These are phyloP conservation scores for Ceramica pisi DNA, from an alignment of 2,888 invertebrate genomes.

Conservation along the genomic window DNA sequence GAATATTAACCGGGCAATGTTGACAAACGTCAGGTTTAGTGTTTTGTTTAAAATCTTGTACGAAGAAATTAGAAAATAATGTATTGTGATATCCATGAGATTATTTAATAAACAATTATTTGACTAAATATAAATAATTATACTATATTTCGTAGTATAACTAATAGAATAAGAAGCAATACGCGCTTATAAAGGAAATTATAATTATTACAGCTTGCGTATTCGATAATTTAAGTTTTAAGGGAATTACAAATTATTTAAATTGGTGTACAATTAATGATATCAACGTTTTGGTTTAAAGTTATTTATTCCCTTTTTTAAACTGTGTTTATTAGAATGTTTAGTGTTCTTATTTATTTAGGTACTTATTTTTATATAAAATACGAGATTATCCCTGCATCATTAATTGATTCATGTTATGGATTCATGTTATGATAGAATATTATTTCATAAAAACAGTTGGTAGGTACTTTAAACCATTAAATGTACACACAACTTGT, in stretches of 20 bases:
- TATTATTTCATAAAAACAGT: constrained; percentile 4
- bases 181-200: constrained; percentile 62
- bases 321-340: not conserved
- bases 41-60: constrained; percentile 18
- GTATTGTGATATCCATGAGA: constrained; percentile 63
- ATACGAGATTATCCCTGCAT: constrained; percentile 37
- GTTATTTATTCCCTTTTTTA: not conserved
- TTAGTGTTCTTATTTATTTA: constrained; percentile 13
- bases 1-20: constrained; percentile 11
- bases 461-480: constrained; percentile 42
- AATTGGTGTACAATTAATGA: constrained; percentile 65
- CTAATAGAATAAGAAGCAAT: constrained; percentile 64
- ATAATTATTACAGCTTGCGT: constrained; percentile 56
- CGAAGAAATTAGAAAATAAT: constrained; percentile 17
- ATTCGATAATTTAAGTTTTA: constrained; percentile 59
- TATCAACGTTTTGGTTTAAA: constrained; percentile 22
- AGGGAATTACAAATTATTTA: constrained; percentile 53
- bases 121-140: constrained; percentile 74
- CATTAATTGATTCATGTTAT: constrained; percentile 16
- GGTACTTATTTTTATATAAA: constrained; percentile 4
- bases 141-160: constrained; percentile 63
- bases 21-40: not conserved
- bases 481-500: constrained; percentile 66
- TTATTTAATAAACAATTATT: constrained; percentile 69
- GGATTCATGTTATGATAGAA: not conserved